Conservation (phyloP, 2,888 invertebrate species). For the Epinotia ramella region DNA sequence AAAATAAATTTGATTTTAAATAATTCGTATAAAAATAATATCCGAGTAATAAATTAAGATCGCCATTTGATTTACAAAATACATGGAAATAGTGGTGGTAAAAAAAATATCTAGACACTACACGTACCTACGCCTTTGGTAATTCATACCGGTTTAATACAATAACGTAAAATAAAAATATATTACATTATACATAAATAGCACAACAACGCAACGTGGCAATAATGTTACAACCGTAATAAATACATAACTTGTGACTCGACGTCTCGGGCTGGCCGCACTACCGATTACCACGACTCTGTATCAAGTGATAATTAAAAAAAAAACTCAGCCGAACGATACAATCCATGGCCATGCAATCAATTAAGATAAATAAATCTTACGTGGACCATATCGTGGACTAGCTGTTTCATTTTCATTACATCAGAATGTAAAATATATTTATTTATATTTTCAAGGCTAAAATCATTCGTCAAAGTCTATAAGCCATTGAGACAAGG, state of each 20-base stretch:
- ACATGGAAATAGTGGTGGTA: constrained; percentile 57
- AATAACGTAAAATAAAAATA: constrained; percentile 71
- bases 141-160: constrained; percentile 80
- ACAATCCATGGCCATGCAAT: not conserved
- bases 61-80: constrained; percentile 50
- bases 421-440: not conserved
- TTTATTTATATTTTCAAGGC: not conserved
- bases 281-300: not conserved
- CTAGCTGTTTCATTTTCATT: not conserved
- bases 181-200: constrained; percentile 63
- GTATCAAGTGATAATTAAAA: not conserved
- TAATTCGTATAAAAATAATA: constrained; percentile 65
- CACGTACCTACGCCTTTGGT: constrained; percentile 81
- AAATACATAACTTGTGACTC: constrained; percentile 64
- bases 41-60: constrained; percentile 52
- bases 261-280: constrained; percentile 40
- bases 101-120: constrained; percentile 76
- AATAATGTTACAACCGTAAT: constrained; percentile 61
- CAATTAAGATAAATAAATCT: not conserved
- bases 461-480: not conserved
- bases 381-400: not conserved
- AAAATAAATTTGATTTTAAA: constrained; percentile 59
- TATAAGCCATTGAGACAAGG: not conserved
- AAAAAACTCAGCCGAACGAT: not conserved
- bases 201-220: constrained; percentile 67